Evolutionary conservation across 2,113 vertebrate species (phyloP).

Genomic region (Lagopus muta): DNA sequence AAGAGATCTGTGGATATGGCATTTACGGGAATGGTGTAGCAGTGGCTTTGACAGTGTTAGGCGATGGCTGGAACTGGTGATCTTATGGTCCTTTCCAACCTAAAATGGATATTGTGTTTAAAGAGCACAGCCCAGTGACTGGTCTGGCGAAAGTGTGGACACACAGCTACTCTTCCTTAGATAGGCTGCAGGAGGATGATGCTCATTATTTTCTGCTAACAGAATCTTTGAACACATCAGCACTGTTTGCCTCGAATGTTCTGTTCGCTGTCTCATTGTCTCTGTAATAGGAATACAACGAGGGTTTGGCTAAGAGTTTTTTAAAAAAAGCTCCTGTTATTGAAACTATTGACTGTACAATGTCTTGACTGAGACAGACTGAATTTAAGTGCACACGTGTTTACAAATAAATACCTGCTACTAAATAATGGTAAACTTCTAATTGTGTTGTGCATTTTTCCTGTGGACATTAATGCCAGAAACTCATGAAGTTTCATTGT

Average conservation of each 20-base stretch:
- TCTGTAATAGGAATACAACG: neutral
- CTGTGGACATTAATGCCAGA: neutral
- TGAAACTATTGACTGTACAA: neutral
- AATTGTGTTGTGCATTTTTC: neutral
- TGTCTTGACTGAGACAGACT: neutral
- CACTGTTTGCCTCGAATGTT: neutral
- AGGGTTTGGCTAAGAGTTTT: neutral
- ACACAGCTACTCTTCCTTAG: neutral
- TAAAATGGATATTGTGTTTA: neutral
- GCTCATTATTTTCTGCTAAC: neutral
- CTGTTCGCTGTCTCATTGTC: neutral
- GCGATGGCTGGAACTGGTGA: neutral
- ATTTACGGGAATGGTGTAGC: neutral
- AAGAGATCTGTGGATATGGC: neutral
- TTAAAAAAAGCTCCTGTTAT: neutral
- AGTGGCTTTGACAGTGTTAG: neutral
- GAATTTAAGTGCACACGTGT: neutral
- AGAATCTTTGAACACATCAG: rapidly evolving
- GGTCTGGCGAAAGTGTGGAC: neutral
- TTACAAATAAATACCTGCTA: neutral
- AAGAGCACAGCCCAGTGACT: neutral
- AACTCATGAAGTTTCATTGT: neutral
- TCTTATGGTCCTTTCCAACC: neutral
- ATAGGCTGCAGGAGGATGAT: neutral
- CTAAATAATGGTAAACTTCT: neutral